Evolutionary conservation across 2,113 vertebrate genomes (phyloP).

Genomic region (Nesogale talazaci): DNA sequence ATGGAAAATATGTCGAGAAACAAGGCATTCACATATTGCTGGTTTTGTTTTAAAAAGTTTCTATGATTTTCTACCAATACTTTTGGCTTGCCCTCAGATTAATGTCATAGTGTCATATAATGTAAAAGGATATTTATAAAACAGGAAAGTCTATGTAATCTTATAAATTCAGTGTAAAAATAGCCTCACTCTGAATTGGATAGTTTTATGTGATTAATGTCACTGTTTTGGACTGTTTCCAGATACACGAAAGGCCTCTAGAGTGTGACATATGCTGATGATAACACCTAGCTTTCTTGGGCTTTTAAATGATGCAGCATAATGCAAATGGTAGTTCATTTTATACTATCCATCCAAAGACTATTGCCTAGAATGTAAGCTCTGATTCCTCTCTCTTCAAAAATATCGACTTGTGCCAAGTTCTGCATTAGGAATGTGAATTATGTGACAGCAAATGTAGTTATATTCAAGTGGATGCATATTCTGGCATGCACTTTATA

Average conservation of each 20-base stretch:
- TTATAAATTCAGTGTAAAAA: neutral
- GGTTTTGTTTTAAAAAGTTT: too few relatives aligned
- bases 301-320: neutral
- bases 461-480: constrained; percentile 65
- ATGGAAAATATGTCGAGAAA: too few relatives aligned
- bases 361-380: constrained; percentile 39
- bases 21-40: too few relatives aligned
- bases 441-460: constrained; percentile 71
- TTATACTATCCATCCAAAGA: constrained; percentile 62
- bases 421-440: constrained; percentile 78
- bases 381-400: neutral
- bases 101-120: neutral
- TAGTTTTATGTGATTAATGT: neutral
- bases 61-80: too few relatives aligned
- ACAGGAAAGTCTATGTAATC: neutral
- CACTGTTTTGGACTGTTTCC: neutral
- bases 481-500: constrained; percentile 74
- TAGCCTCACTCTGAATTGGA: neutral
- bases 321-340: constrained; percentile 39
- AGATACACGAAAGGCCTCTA: neutral
- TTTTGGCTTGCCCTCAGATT: neutral
- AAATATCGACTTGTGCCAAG: constrained; percentile 68
- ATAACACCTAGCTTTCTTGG: neutral
- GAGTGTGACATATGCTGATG: neutral
- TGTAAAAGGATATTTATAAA: neutral